A percentile compares a stretch with the other conserved stretches of the same genome.
phyloP scores from a whole-genome alignment of 2,888 invertebrate species.

The Lysandra coridon region DNA sequence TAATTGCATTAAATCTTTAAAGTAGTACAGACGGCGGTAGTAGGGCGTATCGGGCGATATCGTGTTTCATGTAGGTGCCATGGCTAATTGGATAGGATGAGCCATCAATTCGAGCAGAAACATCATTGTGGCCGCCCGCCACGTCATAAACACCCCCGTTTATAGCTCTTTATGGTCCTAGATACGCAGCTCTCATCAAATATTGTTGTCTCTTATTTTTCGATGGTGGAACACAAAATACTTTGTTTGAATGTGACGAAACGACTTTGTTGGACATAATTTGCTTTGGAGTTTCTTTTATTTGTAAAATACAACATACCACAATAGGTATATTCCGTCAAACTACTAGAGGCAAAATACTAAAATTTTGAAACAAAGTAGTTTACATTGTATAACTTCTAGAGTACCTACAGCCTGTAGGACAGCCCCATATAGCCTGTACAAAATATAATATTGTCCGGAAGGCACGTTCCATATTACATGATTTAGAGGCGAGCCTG shows the following conservation, averaged over 20 bases:
- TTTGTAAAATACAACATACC: too few species aligned
- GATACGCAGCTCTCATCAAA: conserved; percentile 9
- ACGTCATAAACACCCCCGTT: conserved; percentile 16
- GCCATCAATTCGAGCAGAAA: conserved; percentile 30
- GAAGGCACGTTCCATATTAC: conserved; percentile 17
- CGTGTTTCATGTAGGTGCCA: conserved; percentile 27
- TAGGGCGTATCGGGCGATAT: conserved; percentile 16
- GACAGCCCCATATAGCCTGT: not conserved
- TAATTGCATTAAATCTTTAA: conserved; percentile 28
- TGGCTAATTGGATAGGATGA: conserved; percentile 29
- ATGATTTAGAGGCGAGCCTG: conserved; percentile 12
- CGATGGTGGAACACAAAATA: not conserved
- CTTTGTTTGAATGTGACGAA: not conserved
- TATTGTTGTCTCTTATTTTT: conserved; percentile 17
- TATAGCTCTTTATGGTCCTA: not conserved
- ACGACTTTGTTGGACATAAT: too few species aligned
- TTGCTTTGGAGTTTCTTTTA: too few species aligned
- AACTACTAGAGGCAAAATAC: not conserved
- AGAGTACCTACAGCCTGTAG: not conserved
- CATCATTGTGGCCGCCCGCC: conserved; percentile 6
- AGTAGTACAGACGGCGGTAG: conserved; percentile 15
- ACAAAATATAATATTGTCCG: conserved; percentile 13
- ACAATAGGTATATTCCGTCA: too few species aligned
- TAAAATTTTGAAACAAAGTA: not conserved
- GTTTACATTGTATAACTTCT: too few species aligned